Evolutionary conservation across 23 tunicate genomes (phyloP).

Genomic region (Halocynthia aurantium): DNA sequence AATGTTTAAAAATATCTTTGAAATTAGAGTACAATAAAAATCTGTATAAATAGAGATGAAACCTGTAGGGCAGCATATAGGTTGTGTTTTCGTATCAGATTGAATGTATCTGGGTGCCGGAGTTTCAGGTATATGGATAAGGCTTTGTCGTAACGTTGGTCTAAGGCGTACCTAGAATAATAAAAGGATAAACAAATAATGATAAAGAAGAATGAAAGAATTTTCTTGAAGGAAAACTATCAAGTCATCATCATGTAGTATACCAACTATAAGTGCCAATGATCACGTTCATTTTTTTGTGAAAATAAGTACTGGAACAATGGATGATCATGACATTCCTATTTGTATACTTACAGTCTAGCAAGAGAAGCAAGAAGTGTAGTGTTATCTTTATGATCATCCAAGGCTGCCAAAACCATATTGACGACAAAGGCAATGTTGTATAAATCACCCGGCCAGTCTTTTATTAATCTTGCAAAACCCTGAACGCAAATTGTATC

Average conservation of each 20-base stretch:
- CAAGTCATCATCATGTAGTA: too few species aligned
- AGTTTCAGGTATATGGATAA: conserved; percentile 52
- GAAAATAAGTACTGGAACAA: not conserved
- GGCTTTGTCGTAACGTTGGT: conserved; percentile 72
- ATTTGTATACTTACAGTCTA: conserved; percentile 50
- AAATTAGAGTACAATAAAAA: not conserved
- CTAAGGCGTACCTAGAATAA: conserved; percentile 53
- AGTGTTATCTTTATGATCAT: conserved; percentile 43
- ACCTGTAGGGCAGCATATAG: conserved; percentile 70
- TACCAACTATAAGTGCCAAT: too few species aligned
- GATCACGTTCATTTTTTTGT: too few species aligned
- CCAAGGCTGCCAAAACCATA: conserved; percentile 36
- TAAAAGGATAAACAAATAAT: not conserved
- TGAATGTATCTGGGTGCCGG: conserved; percentile 80
- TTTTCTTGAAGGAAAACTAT: too few species aligned
- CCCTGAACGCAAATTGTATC: conserved; percentile 25
- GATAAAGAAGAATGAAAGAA: not conserved
- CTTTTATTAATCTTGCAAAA: conserved; percentile 32
- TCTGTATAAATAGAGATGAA: not conserved
- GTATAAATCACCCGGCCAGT: conserved; percentile 74
- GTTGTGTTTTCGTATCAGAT: conserved; percentile 78
- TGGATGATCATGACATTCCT: not conserved
- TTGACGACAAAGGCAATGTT: conserved; percentile 33
- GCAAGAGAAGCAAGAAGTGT: conserved; percentile 63
- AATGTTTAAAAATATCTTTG: not conserved